Evolutionary conservation across 2,888 invertebrate species (phyloP), one percentile per base, ranked within the genome.

Genomic region (Acrobasis repandana): DNA sequence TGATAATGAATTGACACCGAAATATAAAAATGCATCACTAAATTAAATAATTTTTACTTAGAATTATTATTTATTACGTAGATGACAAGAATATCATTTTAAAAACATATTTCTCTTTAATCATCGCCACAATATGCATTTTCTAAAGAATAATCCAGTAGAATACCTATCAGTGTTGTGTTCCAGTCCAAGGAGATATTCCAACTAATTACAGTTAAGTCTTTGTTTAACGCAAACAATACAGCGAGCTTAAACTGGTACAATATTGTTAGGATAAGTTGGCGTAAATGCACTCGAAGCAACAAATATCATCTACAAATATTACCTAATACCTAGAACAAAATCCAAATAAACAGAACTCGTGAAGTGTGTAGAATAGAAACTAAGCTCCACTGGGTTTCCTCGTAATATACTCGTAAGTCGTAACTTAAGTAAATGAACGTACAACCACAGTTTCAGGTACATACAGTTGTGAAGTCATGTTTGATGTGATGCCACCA

Each of bases 261-360:
- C 43, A 43, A 43, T 43, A 43, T 14, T 43, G 43, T 43, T 43
- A 14, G 43, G n/a, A 43, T 43, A 43, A 43, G 43, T 43, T 43
- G 4, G 43, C 43, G n/a, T 43, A 43, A 43, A 43, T 43, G 43
- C 43, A 10, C 38, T 38, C 38, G 11, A n/a, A 43, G 43, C 43
- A 43, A n/a, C 43, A 43, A 43, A 14, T 14, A 43, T 43, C 43
- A 43, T 43, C 43, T 1, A n/a, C 43, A 43, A 43, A 43, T 43
- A 43, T 43, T 43, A 43, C 43, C n/a, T 43, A 43, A n/a, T 43
- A 43, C 43, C n/a, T 43, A 43, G 43, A n/a, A 43, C 43, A 43
- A 43, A 43, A 14, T 14, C 43, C 14, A 43, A 43, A 43, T 43
- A 43, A 43, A 43, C 43, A 43, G 43, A n/a, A 43, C 43, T 43